Conservation (phyloP, 2,888 invertebrate genomes). For the Agrotis exclamationis region DNA sequence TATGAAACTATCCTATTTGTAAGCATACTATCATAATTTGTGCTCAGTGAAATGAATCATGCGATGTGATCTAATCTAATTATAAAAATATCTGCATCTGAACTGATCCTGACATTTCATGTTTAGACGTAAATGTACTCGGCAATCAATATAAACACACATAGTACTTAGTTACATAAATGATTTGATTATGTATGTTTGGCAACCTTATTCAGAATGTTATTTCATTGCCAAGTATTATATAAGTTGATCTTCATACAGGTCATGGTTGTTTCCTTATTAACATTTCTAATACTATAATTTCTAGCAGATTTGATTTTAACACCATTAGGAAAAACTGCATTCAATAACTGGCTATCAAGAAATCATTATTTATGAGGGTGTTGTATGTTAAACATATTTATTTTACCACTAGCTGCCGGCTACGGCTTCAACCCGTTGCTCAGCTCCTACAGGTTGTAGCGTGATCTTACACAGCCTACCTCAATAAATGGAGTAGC, state of each 20-base stretch:
- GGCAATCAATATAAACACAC: conserved; percentile 3
- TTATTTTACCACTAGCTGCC: not conserved
- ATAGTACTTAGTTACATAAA: conserved; percentile 34
- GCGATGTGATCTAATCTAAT: conserved; percentile 17
- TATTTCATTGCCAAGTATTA: conserved; percentile 56
- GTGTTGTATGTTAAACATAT: not conserved
- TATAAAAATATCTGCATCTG: conserved; percentile 20
- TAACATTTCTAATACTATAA: conserved; percentile 11
- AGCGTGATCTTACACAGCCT: too few species aligned
- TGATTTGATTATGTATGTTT: conserved; percentile 39
- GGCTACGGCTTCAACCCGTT: too few species aligned
- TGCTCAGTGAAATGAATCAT: conserved; percentile 16
- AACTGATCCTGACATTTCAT: conserved; percentile 13
- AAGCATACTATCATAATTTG: not conserved
- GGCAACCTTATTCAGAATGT: conserved; percentile 50
- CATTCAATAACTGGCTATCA: not conserved
- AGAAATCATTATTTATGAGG: not conserved
- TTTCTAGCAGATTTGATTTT: conserved; percentile 3
- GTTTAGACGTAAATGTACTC: conserved; percentile 22
- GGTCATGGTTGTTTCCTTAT: conserved; percentile 39
- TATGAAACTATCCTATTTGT: not conserved
- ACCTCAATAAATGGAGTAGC: too few species aligned
- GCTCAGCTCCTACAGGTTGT: too few species aligned
- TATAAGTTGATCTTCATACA: conserved; percentile 40
- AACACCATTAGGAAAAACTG: not conserved